These are phyloP conservation scores for Frankliniella intonsa DNA, from an alignment of 2,888 invertebrate species.

Conservation along the genomic window DNA sequence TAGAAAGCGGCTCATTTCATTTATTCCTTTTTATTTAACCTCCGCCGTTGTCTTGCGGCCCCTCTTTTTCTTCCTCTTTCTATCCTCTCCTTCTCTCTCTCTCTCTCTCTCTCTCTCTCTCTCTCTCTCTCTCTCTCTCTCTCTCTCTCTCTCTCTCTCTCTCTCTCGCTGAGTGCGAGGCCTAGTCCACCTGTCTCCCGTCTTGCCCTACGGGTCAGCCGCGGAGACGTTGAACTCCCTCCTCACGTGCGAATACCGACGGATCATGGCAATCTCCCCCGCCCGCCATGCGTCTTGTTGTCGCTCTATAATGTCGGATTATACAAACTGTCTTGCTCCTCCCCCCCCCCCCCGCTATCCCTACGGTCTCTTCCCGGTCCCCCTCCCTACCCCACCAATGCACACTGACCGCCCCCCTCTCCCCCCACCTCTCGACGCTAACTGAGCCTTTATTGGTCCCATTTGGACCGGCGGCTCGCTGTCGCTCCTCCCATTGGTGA, in stretches of 20 bases:
- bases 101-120: not conserved
- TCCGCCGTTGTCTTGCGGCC: too few species aligned
- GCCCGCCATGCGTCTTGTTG: too few species aligned
- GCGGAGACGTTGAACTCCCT: too few species aligned
- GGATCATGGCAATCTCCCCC: too few species aligned
- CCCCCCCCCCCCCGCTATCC: not conserved
- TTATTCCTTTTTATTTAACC: not conserved
- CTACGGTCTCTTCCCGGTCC: not conserved
- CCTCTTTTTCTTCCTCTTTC: too few species aligned
- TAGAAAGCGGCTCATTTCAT: constrained; percentile 10
- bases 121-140: not conserved
- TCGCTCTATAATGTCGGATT: too few species aligned
- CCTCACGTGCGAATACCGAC: too few species aligned
- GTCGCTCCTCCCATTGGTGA: constrained; percentile 15
- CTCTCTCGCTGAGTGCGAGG: not conserved
- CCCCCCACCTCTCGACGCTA: constrained; percentile 15
- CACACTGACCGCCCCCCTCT: not conserved
- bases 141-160: not conserved
- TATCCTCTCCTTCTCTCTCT: not conserved
- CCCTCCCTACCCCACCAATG: not conserved
- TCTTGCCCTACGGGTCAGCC: too few species aligned
- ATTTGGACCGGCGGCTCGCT: not conserved
- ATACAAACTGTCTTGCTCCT: not conserved
- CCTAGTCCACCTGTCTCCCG: too few species aligned
- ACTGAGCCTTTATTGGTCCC: constrained; percentile 24